A percentile compares a stretch with the other conserved stretches of the same genome.
Conservation (phyloP, 2,113 vertebrate species). For the Lichenostomus cassidix region DNA sequence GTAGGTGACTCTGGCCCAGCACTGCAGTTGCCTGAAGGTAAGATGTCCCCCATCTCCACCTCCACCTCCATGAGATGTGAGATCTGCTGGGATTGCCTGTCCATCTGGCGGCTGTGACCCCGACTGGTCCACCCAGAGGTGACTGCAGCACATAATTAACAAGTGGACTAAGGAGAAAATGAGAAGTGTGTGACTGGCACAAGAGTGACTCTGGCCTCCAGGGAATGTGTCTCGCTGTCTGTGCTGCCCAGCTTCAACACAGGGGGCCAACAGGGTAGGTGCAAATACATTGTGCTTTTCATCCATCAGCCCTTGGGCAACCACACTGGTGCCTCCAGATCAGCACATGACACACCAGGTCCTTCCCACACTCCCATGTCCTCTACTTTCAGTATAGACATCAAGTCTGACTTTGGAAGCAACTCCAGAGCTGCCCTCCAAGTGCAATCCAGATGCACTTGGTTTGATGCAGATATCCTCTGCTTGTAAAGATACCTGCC, state of each 20-base stretch:
- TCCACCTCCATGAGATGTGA: neutral
- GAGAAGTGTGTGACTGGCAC: neutral
- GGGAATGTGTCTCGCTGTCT: neutral
- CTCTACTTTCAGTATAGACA: neutral
- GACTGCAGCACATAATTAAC: neutral
- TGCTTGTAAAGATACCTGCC: constrained; percentile 23
- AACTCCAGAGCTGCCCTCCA: neutral
- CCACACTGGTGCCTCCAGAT: neutral
- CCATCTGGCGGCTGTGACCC: neutral
- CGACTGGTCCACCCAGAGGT: accelerated
- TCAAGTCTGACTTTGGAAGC: neutral
- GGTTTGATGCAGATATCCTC: neutral
- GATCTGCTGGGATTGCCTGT: neutral
- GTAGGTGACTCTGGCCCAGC: neutral
- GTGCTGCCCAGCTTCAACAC: neutral
- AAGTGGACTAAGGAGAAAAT: neutral
- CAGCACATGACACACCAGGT: neutral
- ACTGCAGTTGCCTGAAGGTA: neutral
- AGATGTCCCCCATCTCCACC: neutral
- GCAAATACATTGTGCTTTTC: neutral
- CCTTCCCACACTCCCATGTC: neutral
- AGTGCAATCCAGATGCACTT: neutral
- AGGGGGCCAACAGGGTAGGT: accelerated
- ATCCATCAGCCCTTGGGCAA: neutral
- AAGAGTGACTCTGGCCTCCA: accelerated